Evolutionary conservation across 2,113 vertebrate species (phyloP).

Genomic region (Cygnus atratus): DNA sequence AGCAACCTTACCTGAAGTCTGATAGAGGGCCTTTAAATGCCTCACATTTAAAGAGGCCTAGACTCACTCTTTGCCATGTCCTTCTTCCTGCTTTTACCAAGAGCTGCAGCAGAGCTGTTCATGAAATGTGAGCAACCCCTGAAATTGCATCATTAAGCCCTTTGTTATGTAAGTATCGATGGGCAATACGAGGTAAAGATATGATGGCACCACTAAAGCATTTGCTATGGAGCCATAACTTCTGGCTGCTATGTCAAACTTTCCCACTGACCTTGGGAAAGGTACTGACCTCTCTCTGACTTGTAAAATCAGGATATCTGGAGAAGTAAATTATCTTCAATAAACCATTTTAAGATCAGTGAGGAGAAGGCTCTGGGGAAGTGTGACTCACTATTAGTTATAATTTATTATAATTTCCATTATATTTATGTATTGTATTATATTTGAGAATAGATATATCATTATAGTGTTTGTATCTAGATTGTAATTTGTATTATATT

Average conservation of each 20-base stretch:
- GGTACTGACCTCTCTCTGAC: neutral
- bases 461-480: neutral
- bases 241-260: neutral
- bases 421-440: neutral
- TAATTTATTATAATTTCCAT: neutral
- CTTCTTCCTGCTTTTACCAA: neutral
- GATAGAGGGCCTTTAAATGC: neutral
- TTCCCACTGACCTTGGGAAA: neutral
- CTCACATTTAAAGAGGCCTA: neutral
- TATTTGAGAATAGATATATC: neutral
- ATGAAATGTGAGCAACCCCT: neutral
- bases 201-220: neutral
- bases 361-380: neutral
- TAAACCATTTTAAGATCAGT: neutral
- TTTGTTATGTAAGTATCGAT: neutral
- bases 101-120: neutral
- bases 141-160: neutral
- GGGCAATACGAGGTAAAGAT: neutral
- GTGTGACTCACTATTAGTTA: neutral
- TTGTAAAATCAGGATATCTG: neutral
- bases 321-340: neutral
- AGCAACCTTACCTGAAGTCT: neutral
- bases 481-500: neutral
- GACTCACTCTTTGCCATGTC: accelerated
- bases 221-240: neutral